Percentiles rank a stretch among this genome's conserved stretches.
Conservation (phyloP, 2,888 invertebrate genomes). For the Himalopsyche tibetana region DNA sequence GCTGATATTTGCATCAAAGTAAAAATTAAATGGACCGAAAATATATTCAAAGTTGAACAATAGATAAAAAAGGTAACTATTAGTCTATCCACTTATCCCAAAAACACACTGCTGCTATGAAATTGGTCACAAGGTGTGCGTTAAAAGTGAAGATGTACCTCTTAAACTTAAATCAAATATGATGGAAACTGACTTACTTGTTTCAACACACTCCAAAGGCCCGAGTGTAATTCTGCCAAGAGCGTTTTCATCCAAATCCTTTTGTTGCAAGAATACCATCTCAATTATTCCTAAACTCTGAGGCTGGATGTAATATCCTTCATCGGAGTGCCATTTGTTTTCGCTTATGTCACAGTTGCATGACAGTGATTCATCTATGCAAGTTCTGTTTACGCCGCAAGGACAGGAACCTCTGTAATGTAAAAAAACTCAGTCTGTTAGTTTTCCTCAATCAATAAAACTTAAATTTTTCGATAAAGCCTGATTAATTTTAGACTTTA, state of each 20-base stretch:
- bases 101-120: no score
- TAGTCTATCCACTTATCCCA: no score
- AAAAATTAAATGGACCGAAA: no score
- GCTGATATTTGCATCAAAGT: no score
- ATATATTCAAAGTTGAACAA: no score
- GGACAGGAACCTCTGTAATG: constrained; percentile 82
- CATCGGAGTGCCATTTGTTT: constrained; percentile 92
- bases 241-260: constrained; percentile 88
- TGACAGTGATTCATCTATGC: constrained; percentile 87
- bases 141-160: background rate
- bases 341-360: constrained; percentile 95
- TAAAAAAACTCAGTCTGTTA: background rate
- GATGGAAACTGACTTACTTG: constrained; percentile 80
- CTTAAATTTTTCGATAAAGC: no score
- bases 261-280: constrained; percentile 93
- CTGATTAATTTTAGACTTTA: no score
- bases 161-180: constrained; percentile 61
- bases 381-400: constrained; percentile 87
- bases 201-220: constrained; percentile 95
- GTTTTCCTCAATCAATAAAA: background rate
- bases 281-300: constrained; percentile 92
- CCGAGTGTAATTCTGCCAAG: constrained; percentile 92
- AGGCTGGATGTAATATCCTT: constrained; percentile 88
- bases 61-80: no score
- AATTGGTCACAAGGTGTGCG: background rate